A percentile compares a stretch with the other conserved stretches of the same genome.
Evolutionary conservation across 2,888 invertebrate genomes (phyloP).

Genomic region (Ypsolopha scabrella): DNA sequence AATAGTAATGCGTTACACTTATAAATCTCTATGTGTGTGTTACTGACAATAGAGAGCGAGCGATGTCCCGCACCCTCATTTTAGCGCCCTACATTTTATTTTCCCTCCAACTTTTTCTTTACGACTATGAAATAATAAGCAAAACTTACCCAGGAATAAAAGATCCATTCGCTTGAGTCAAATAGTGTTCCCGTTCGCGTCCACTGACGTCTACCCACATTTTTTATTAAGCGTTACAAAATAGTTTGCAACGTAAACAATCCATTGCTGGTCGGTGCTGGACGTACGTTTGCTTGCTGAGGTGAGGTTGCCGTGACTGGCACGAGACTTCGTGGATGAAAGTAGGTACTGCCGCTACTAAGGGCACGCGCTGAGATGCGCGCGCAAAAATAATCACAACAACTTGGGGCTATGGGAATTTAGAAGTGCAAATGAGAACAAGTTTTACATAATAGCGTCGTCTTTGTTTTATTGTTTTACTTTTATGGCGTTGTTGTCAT

Average conservation of each 20-base stretch:
- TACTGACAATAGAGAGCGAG: neutral
- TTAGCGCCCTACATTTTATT: constrained; percentile 1
- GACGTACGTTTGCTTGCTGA: constrained; percentile 38
- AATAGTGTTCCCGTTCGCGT: constrained; percentile 71
- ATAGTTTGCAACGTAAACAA: constrained; percentile 24
- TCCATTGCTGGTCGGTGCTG: constrained; percentile 17
- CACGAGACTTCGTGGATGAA: constrained; percentile 22
- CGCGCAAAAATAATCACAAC: neutral
- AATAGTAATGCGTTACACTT: no score
- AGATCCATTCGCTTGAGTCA: constrained; percentile 69
- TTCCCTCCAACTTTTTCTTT: constrained; percentile 1
- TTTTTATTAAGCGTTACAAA: constrained; percentile 26
- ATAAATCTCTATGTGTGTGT: no score
- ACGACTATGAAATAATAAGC: neutral
- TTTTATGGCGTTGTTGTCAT: neutral
- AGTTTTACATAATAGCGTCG: neutral
- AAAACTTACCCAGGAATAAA: constrained; percentile 75
- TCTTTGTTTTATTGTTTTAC: neutral
- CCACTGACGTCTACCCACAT: constrained; percentile 74
- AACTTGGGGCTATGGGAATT: neutral
- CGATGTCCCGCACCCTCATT: constrained; percentile 1
- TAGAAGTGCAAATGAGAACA: no score
- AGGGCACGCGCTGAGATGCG: neutral
- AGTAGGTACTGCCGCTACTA: constrained; percentile 18
- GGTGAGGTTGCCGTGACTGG: constrained; percentile 42